Percentiles rank a stretch among this genome's conserved stretches.
Evolutionary conservation across 2,888 invertebrate genomes (phyloP).

Genomic region (Cantharis lateralis): DNA sequence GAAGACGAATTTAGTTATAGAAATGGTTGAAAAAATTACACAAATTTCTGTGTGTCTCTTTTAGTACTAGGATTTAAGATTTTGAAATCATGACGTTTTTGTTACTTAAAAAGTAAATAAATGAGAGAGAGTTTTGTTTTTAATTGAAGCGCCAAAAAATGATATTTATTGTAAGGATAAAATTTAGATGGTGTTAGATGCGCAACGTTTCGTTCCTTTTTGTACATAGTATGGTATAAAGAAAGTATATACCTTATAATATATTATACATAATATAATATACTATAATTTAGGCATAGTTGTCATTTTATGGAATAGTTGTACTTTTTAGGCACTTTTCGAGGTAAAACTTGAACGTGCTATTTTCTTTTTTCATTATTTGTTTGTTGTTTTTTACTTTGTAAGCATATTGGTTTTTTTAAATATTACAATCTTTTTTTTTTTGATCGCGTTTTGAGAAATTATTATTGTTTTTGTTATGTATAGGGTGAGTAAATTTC

Average conservation of each 20-base stretch:
- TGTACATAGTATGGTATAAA: constrained; percentile 26
- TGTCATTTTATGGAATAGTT: constrained; percentile 22
- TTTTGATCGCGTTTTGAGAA: constrained; percentile 52
- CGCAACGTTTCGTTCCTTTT: constrained; percentile 56
- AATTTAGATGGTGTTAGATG: constrained; percentile 48
- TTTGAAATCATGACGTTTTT: constrained; percentile 48
- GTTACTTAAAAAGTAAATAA: constrained; percentile 53
- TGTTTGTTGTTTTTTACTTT: constrained; percentile 48
- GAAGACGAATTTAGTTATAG: neutral
- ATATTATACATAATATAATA: constrained; percentile 28
- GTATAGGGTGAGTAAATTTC: constrained; percentile 32
- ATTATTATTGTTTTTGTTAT: constrained; percentile 56
- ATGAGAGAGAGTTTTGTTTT: constrained; percentile 48
- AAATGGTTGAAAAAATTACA: neutral
- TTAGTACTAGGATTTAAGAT: constrained; percentile 25
- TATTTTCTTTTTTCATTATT: constrained; percentile 38
- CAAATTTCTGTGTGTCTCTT: constrained; percentile 12
- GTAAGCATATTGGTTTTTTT: constrained; percentile 45
- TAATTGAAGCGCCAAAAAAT: constrained; percentile 55
- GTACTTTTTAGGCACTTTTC: constrained; percentile 32
- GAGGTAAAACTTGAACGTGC: constrained; percentile 31
- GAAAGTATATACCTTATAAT: constrained; percentile 30
- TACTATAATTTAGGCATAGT: constrained; percentile 23
- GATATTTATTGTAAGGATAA: constrained; percentile 49
- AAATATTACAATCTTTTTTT: constrained; percentile 48